phyloP scores from a whole-genome alignment of 2,888 invertebrate species.

The Hermaeophaga mercurialis region DNA sequence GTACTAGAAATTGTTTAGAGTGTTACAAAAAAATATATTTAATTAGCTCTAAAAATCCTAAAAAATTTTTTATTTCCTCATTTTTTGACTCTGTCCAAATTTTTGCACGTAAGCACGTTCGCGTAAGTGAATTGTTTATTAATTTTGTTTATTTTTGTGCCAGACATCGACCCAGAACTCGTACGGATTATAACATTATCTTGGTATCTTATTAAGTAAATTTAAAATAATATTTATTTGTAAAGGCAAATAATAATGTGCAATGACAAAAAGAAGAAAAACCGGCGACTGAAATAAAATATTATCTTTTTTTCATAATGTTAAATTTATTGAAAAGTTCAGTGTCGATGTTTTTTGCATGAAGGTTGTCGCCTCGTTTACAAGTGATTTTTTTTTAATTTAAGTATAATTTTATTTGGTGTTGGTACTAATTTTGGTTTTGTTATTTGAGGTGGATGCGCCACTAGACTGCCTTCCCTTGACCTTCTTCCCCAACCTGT shows the following conservation, averaged over 20 bases:
- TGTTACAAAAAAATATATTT: too few relatives aligned
- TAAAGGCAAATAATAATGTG: background rate
- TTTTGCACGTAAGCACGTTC: constrained; percentile 5
- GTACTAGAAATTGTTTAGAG: too few relatives aligned
- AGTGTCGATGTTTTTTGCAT: too few relatives aligned
- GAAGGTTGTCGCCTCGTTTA: constrained; percentile 30
- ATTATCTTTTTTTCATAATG: too few relatives aligned
- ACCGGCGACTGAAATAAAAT: too few relatives aligned
- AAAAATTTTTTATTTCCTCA: background rate
- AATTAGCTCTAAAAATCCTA: too few relatives aligned
- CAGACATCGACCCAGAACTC: too few relatives aligned
- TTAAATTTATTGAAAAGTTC: too few relatives aligned
- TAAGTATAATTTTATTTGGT: constrained; percentile 36
- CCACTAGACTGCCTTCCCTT: constrained; percentile 62
- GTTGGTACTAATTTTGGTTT: constrained; percentile 41
- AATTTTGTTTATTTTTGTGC: too few relatives aligned
- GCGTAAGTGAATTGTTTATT: background rate
- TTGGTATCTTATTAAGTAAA: too few relatives aligned
- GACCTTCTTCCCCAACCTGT: constrained; percentile 57
- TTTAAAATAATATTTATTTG: background rate
- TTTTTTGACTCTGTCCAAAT: background rate
- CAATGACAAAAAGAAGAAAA: too few relatives aligned
- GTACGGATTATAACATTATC: too few relatives aligned
- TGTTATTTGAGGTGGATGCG: constrained; percentile 61
- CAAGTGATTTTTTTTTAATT: constrained; percentile 28